Conservation (phyloP, 2,113 vertebrate species). For the Cephalopterus ornatus region DNA sequence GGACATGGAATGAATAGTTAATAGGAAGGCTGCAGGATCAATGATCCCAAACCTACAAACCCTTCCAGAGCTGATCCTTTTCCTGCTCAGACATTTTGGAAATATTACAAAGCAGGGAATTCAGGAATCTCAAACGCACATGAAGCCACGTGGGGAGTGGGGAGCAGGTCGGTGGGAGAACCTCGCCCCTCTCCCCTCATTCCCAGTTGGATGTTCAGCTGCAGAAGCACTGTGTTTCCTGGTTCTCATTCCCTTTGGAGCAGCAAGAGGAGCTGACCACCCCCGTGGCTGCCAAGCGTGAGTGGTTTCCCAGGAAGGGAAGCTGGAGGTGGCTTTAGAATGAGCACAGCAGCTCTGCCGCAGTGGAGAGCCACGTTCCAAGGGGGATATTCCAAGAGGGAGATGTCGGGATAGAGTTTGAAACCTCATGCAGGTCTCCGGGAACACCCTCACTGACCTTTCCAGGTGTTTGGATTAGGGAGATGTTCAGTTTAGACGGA, state of each 20-base stretch:
- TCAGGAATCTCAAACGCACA: not conserved
- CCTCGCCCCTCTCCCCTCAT: not conserved
- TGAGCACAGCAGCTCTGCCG: not conserved
- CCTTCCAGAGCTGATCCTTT: not conserved
- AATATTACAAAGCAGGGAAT: not conserved
- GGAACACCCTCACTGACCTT: not conserved
- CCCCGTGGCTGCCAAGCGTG: not conserved
- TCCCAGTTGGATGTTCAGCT: not conserved
- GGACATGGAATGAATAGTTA: not conserved
- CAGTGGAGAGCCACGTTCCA: not conserved
- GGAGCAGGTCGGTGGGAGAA: not conserved
- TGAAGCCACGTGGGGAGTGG: rapidly evolving
- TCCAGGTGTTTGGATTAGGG: too few species aligned
- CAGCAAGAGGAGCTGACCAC: not conserved
- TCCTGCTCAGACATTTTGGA: not conserved
- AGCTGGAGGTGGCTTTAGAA: not conserved
- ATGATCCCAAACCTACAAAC: not conserved
- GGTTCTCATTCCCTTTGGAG: not conserved
- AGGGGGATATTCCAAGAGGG: not conserved
- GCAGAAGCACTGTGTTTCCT: not conserved
- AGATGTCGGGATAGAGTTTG: not conserved
- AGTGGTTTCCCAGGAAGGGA: not conserved
- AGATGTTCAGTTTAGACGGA: not conserved
- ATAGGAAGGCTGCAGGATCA: not conserved
- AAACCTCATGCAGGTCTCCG: not conserved